These are phyloP conservation scores for Platycheirus albimanus DNA, from an alignment of 2,888 invertebrate genomes.

Conservation along the genomic window DNA sequence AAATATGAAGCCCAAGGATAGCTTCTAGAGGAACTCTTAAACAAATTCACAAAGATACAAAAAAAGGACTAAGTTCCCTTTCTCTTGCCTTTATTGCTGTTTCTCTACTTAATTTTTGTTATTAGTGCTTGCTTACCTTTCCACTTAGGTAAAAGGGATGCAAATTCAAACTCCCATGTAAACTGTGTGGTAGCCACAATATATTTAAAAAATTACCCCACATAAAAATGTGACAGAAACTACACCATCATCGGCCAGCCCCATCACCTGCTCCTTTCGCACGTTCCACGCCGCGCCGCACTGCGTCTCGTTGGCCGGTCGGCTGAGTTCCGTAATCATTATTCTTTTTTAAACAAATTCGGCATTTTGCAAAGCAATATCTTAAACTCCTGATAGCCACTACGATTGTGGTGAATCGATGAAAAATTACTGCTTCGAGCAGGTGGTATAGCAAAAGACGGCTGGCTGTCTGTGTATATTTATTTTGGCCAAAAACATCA, in stretches of 20 bases:
- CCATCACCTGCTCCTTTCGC: slow-evolving; percentile 47
- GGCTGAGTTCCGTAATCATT: slow-evolving; percentile 41
- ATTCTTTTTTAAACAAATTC: slow-evolving; percentile 51
- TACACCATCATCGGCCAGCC: background rate
- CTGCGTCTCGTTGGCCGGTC: too few species aligned
- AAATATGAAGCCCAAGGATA: too few species aligned
- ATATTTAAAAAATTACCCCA: background rate
- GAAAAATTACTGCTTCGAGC: slow-evolving; percentile 61
- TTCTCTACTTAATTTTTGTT: too few species aligned
- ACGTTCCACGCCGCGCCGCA: slow-evolving; percentile 16
- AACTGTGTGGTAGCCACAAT: too few species aligned
- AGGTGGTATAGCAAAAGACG: slow-evolving; percentile 47
- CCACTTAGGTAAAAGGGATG: background rate
- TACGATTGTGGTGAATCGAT: slow-evolving; percentile 47
- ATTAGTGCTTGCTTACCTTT: too few species aligned
- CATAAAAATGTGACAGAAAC: background rate
- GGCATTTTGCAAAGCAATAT: slow-evolving; percentile 54
- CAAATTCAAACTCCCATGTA: background rate
- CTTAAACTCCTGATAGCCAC: slow-evolving; percentile 42
- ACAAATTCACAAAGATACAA: too few species aligned
- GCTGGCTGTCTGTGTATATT: slow-evolving; percentile 20
- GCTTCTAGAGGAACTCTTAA: too few species aligned
- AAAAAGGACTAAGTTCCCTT: too few species aligned
- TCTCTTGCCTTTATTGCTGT: too few species aligned
- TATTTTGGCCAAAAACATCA: slow-evolving; percentile 47